phyloP scores from a whole-genome alignment of 1,140 invertebrate species.

The Drosophila kepulauana region DNA sequence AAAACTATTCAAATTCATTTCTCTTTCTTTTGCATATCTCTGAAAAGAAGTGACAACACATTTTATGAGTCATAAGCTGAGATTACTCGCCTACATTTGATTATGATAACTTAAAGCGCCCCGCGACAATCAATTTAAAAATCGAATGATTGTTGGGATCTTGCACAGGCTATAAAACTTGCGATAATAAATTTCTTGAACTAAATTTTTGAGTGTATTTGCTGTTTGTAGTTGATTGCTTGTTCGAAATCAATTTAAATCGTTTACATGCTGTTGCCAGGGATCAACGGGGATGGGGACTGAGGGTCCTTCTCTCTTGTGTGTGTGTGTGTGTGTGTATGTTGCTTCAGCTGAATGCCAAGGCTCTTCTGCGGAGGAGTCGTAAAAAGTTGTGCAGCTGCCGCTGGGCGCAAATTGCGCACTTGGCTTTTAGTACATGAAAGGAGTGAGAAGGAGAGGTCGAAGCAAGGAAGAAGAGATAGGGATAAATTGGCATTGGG shows the following conservation, averaged over 20 bases:
- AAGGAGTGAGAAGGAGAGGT: not conserved
- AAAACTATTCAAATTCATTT: too few species aligned
- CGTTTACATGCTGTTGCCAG: slow-evolving; percentile 21
- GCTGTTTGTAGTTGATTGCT: slow-evolving; percentile 54
- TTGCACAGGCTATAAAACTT: slow-evolving; percentile 17
- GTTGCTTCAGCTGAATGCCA: too few species aligned
- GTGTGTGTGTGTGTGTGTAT: slow-evolving; percentile 6
- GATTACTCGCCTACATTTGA: not conserved
- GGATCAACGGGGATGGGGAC: not conserved
- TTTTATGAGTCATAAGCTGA: not conserved
- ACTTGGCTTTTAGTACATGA: slow-evolving; percentile 12
- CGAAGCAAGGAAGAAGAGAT: too few species aligned
- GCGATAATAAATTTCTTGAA: slow-evolving; percentile 15
- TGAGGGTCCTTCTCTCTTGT: not conserved
- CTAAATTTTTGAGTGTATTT: slow-evolving; percentile 26
- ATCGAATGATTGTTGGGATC: not conserved
- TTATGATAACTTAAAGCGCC: not conserved
- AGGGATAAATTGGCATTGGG: not conserved
- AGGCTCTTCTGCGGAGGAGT: slow-evolving; percentile 9
- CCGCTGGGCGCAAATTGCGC: slow-evolving; percentile 22
- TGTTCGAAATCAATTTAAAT: slow-evolving; percentile 69
- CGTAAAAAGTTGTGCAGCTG: slow-evolving; percentile 34
- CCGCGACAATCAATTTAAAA: not conserved
- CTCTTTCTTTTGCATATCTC: not conserved
- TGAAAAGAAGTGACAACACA: not conserved